Percentiles rank a stretch among this genome's conserved stretches.
Evolutionary conservation across 1,140 invertebrate genomes (phyloP).

Genomic region (Drosophila ficusphila): DNA sequence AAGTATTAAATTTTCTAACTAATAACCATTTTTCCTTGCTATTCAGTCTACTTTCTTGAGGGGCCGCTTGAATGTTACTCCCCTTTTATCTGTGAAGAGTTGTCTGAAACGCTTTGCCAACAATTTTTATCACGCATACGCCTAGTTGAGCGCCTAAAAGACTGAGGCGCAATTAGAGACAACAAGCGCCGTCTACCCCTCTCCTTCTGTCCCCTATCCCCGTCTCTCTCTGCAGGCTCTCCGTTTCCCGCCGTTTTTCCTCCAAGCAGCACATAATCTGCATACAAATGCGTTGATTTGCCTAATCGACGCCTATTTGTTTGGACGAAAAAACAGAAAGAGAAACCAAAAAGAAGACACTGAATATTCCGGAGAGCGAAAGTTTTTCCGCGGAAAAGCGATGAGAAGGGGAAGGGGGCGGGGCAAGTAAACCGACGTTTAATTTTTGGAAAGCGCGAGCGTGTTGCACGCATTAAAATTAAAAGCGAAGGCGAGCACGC

Average conservation of each 20-base stretch:
- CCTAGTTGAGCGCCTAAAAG: constrained; percentile 56
- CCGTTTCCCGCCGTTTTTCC: constrained; percentile 23
- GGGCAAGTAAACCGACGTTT: constrained; percentile 72
- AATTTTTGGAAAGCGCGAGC: constrained; percentile 73
- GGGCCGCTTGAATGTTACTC: not conserved
- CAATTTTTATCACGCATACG: constrained; percentile 71
- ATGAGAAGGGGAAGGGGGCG: not conserved
- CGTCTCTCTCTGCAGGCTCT: constrained; percentile 6
- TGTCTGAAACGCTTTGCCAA: constrained; percentile 18
- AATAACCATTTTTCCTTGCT: not conserved
- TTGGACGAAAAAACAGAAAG: constrained; percentile 46
- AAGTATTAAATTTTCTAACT: no score
- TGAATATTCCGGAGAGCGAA: constrained; percentile 61
- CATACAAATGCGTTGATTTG: constrained; percentile 82
- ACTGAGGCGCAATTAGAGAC: constrained; percentile 72
- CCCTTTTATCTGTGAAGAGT: constrained; percentile 26
- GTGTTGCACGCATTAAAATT: constrained; percentile 79
- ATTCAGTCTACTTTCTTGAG: not conserved
- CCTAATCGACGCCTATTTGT: constrained; percentile 81
- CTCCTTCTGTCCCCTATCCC: not conserved
- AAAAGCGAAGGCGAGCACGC: constrained; percentile 60
- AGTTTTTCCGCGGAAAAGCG: constrained; percentile 42
- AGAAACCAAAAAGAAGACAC: constrained; percentile 23
- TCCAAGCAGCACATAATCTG: constrained; percentile 73
- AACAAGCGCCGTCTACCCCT: constrained; percentile 15